Evolutionary conservation across 2,113 vertebrate species (phyloP).

Genomic region (Labrus mixtus): DNA sequence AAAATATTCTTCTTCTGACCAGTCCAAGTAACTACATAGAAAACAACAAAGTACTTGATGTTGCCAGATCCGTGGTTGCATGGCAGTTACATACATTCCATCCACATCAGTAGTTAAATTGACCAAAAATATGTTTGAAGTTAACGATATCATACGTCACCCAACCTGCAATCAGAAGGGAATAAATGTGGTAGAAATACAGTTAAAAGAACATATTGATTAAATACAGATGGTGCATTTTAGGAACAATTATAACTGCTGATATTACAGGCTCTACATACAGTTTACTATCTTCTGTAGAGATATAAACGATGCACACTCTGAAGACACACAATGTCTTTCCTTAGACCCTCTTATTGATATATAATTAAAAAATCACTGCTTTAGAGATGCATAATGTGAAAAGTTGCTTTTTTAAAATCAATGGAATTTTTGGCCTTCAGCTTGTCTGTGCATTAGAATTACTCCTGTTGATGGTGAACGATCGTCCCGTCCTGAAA

Average conservation of each 20-base stretch:
- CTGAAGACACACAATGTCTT: no score
- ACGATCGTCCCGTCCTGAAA: constrained; percentile 85
- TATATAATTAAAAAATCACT: neutral
- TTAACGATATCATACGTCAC: neutral
- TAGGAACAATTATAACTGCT: no score
- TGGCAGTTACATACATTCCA: neutral
- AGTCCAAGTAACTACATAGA: neutral
- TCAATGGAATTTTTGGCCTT: neutral
- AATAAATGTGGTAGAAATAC: neutral
- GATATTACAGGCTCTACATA: no score
- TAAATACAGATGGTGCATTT: no score
- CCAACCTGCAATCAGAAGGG: neutral
- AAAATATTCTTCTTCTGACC: neutral
- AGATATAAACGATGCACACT: no score
- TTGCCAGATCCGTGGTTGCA: no score
- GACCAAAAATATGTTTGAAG: neutral
- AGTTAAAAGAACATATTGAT: neutral
- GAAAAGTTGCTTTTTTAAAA: neutral
- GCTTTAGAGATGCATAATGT: neutral
- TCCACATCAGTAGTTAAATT: neutral
- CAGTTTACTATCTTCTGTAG: no score
- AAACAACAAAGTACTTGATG: neutral
- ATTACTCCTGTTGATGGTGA: constrained; percentile 67
- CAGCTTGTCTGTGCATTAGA: constrained; percentile 7
- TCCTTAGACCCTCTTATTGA: no score